Evolutionary conservation across 2,888 invertebrate species (phyloP), one percentile per base, ranked within the genome.

Genomic region (Marronus borbonicus): DNA sequence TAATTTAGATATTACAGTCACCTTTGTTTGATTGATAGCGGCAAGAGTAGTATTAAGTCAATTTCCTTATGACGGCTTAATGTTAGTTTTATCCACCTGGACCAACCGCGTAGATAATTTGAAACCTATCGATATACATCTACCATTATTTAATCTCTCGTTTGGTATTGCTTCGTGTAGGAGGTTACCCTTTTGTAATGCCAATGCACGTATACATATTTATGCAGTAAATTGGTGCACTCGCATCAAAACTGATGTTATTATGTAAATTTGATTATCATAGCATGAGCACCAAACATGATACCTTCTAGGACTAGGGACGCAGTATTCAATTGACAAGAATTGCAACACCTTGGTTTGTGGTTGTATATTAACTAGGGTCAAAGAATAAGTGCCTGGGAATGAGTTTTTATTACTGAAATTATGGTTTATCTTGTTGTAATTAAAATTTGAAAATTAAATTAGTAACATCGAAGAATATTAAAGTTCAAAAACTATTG

Each of bases 191-290:
- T 68, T 17, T 74, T 24, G 62, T 80, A 79, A 80, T 79, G 80
- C 52, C 55, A 62, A 77, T 76, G 75, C 79, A 44, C 55, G 78
- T 78, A 78, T 65, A 68, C 75, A 78, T 80, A 79, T 80, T 80
- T 80, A 78, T 76, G 78, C 74, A 77, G 75, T 60, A 81, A 81
- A 81, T 68, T 77, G 80, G 78, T 65, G 65, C 76, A 74, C 66
- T 80, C 79, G 76, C 78, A 69, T 79, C 60, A 49, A 66, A 79
- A 81, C 80, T 76, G 81, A 78, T 81, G 76, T 81, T 81, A 80
- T 81, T 81, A 81, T 81, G 81, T 78, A 80, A 81, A 78, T 76
- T 60, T 74, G 72, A 74, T 74, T 70, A 72, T 60, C 69, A 78
- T 74, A 78, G 80, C 76, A 31, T 65, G 76, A 44, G 36, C 28